phyloP scores from a whole-genome alignment of 2,797 vertebrate genomes.

The Xiphophorus birchmanni region DNA sequence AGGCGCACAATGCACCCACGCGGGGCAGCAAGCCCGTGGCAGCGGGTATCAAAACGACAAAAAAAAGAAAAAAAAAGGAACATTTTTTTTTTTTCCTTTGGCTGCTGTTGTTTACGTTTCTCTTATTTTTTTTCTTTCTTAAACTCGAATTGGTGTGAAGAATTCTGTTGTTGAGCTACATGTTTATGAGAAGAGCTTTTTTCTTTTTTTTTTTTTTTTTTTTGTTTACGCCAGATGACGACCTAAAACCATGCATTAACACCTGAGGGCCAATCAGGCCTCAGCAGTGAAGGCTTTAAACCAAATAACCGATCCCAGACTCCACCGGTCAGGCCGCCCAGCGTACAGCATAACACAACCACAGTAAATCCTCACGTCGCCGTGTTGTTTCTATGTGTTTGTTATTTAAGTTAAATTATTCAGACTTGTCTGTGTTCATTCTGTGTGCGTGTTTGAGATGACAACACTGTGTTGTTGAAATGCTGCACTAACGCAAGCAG shows the following conservation, averaged over 20 bases:
- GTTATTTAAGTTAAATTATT: constrained; percentile 87
- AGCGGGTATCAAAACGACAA: constrained; percentile 65
- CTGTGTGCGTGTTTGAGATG: constrained; percentile 73
- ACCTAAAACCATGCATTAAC: constrained; percentile 35
- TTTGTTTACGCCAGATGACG: constrained; percentile 55
- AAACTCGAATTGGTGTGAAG: constrained; percentile 62
- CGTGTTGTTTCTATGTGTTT: constrained; percentile 68
- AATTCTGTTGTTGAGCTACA: constrained; percentile 52
- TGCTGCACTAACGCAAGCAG: constrained; percentile 77
- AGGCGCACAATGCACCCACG: constrained; percentile 57
- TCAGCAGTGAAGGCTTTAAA: constrained; percentile 28
- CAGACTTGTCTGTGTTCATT: constrained; percentile 78
- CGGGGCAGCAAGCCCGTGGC: constrained; percentile 74
- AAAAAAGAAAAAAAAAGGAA: constrained; percentile 50
- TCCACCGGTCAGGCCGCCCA: constrained; percentile 17
- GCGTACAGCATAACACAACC: constrained; percentile 27
- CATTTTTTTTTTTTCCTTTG: constrained; percentile 42
- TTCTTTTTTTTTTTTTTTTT: constrained; percentile 60
- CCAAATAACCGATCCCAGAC: constrained; percentile 49
- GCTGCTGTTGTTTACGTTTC: constrained; percentile 69
- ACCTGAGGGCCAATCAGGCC: constrained; percentile 41
- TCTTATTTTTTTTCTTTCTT: constrained; percentile 54
- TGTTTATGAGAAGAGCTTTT: constrained; percentile 62
- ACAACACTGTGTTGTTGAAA: constrained; percentile 70
- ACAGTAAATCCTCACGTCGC: constrained; percentile 55